Percentiles rank a stretch among this genome's conserved stretches.
Evolutionary conservation across 2,113 vertebrate genomes (phyloP).

Genomic region (Arvicanthis niloticus): DNA sequence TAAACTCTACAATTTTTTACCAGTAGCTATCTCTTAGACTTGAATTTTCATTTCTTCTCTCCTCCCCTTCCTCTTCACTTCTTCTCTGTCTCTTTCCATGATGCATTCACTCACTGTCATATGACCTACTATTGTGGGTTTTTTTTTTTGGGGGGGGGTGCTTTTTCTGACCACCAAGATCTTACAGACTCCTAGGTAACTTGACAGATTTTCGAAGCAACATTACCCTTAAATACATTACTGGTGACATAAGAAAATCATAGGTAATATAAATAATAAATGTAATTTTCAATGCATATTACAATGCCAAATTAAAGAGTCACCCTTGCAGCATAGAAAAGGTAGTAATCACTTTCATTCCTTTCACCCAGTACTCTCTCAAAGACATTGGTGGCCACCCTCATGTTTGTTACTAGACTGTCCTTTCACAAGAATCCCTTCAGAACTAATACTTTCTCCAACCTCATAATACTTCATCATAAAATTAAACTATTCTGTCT

Average conservation of each 20-base stretch:
- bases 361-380: background rate
- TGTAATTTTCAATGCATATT: background rate
- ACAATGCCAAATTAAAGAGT: background rate
- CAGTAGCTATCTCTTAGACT: background rate
- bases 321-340: background rate
- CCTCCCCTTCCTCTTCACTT: background rate
- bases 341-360: background rate
- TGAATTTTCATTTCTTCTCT: background rate
- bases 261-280: background rate
- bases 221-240: background rate
- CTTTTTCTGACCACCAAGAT: background rate
- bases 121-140: background rate
- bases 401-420: background rate
- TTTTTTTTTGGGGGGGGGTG: background rate
- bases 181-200: background rate
- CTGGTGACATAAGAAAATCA: background rate
- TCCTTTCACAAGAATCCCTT: background rate
- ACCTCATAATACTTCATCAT: background rate
- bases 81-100: background rate
- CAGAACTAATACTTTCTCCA: background rate
- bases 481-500: background rate
- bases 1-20: background rate
- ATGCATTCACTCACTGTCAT: background rate
- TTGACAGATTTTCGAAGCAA: background rate
- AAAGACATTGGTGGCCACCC: background rate